A percentile compares a stretch with the other conserved stretches of the same genome.
Conservation (phyloP, 2,113 vertebrate species). For the Chloroceryle aenea region DNA sequence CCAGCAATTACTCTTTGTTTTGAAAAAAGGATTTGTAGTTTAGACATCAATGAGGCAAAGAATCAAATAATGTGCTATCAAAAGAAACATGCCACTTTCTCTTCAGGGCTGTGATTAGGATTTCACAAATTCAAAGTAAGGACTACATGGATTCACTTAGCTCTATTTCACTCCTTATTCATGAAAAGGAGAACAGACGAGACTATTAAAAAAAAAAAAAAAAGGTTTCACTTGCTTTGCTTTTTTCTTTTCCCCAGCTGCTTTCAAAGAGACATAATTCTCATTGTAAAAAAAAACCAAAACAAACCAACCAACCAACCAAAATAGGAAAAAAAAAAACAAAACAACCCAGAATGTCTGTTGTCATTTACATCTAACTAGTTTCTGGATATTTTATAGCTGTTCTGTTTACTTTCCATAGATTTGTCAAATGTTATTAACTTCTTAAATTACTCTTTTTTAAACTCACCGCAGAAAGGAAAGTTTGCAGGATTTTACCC, state of each 20-base stretch:
- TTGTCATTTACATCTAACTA: not conserved
- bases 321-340: too few species aligned
- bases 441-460: not conserved
- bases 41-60: not conserved
- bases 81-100: not conserved
- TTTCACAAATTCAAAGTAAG: not conserved
- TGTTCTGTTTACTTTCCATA: not conserved
- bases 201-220: not conserved
- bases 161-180: not conserved
- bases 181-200: not conserved
- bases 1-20: not conserved
- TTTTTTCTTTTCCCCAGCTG: accelerated
- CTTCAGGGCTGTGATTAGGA: not conserved
- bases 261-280: not conserved
- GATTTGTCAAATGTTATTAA: not conserved
- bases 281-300: too few species aligned
- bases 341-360: not conserved
- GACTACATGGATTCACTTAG: not conserved
- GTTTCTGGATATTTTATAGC: not conserved
- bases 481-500: not conserved
- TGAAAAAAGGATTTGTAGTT: not conserved
- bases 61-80: not conserved
- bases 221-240: not conserved
- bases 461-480: not conserved
- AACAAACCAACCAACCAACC: too few species aligned